Percentiles rank a stretch among this genome's conserved stretches.
phyloP scores from a whole-genome alignment of 1,140 invertebrate species.

The Sycophila sp. region DNA sequence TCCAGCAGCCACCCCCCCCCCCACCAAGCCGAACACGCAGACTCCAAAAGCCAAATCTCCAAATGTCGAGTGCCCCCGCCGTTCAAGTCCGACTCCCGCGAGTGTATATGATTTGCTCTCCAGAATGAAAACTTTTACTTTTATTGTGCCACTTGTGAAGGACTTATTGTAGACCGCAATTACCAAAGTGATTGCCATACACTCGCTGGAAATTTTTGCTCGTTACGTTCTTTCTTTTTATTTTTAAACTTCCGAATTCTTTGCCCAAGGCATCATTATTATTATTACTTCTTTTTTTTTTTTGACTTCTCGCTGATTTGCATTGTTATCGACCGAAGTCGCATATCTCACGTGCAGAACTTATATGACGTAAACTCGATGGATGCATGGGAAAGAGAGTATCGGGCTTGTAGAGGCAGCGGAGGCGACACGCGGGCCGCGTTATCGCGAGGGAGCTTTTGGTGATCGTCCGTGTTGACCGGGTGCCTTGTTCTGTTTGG shows the following conservation, averaged over 20 bases:
- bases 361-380: constrained; percentile 3
- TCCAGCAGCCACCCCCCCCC: background rate
- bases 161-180: constrained; percentile 27
- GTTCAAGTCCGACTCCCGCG: constrained; percentile 20
- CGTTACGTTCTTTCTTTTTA: background rate
- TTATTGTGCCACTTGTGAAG: constrained; percentile 19
- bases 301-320: background rate
- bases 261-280: too few species aligned
- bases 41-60: constrained; percentile 49
- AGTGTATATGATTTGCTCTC: constrained; percentile 35
- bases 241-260: background rate
- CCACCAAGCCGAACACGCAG: constrained; percentile 4
- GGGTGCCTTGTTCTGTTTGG: constrained; percentile 59
- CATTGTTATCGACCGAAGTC: too few species aligned
- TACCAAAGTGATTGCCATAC: constrained; percentile 20
- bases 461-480: constrained; percentile 52
- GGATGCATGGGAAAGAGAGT: constrained; percentile 62
- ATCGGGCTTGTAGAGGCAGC: too few species aligned
- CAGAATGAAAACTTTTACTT: constrained; percentile 33
- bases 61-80: constrained; percentile 43
- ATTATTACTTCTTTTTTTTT: background rate
- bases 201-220: constrained; percentile 3
- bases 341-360: too few species aligned
- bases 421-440: too few species aligned
- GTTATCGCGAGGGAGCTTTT: background rate